These are phyloP conservation scores for Muscicapa adusta DNA, from an alignment of 2,113 vertebrate species.

Conservation along the genomic window DNA sequence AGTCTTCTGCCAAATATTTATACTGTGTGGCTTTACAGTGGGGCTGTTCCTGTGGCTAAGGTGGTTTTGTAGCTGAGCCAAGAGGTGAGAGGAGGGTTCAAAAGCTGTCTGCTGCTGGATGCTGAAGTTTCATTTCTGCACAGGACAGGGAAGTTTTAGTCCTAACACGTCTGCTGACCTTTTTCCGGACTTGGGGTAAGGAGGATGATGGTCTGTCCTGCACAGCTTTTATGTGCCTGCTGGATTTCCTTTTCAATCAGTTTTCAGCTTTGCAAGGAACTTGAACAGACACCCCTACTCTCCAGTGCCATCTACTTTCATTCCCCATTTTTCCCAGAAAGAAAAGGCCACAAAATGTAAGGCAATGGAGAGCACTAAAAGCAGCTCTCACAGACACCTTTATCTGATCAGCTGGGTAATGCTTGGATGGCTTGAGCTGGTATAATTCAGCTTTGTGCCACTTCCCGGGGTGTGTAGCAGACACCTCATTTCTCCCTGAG, in stretches of 20 bases:
- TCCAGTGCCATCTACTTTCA: not conserved
- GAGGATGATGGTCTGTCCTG: not conserved
- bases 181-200: not conserved
- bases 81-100: not conserved
- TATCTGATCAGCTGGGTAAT: not conserved
- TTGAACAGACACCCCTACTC: not conserved
- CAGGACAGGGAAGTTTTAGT: not conserved
- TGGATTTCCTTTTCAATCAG: not conserved
- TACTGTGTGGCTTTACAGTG: not conserved
- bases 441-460: not conserved
- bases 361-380: not conserved
- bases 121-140: not conserved
- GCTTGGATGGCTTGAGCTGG: not conserved
- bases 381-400: not conserved
- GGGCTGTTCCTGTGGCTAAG: not conserved
- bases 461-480: not conserved
- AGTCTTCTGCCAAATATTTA: not conserved
- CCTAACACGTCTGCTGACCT: accelerated
- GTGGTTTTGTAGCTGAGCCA: not conserved
- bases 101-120: not conserved
- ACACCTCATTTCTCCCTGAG: not conserved
- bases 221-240: accelerated
- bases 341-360: not conserved
- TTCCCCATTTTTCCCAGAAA: not conserved
- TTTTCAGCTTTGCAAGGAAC: not conserved